phyloP scores from a whole-genome alignment of 2,113 vertebrate species.

The Ctenodactylus gundi region DNA sequence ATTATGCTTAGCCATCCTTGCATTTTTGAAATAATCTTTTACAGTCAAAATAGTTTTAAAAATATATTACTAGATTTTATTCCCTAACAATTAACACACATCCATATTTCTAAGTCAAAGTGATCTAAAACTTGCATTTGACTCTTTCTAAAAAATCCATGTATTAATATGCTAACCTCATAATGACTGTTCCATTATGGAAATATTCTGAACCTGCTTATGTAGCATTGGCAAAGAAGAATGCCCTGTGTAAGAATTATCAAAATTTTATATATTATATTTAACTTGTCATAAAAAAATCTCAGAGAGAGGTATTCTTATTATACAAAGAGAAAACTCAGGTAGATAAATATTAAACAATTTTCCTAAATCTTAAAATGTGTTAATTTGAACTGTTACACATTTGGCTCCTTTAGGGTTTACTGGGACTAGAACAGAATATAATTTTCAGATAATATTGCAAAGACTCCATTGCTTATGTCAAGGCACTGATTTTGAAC shows the following conservation, averaged over 20 bases:
- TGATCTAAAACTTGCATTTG: not conserved
- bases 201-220: not conserved
- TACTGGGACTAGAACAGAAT: not conserved
- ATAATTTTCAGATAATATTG: not conserved
- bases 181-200: not conserved
- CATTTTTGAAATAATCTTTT: not conserved
- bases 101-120: not conserved
- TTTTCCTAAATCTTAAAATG: not conserved
- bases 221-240: not conserved
- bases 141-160: not conserved
- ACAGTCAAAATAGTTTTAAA: not conserved
- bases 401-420: not conserved
- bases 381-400: not conserved
- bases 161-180: not conserved
- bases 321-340: not conserved
- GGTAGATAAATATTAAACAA: not conserved
- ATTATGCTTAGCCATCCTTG: not conserved
- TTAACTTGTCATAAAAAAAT: not conserved
- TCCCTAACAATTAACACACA: not conserved
- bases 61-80: not conserved
- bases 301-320: not conserved
- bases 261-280: not conserved
- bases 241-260: not conserved
- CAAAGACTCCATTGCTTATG: not conserved
- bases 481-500: not conserved